Conservation (phyloP, 1,140 invertebrate genomes). For the Aethina tumida region DNA sequence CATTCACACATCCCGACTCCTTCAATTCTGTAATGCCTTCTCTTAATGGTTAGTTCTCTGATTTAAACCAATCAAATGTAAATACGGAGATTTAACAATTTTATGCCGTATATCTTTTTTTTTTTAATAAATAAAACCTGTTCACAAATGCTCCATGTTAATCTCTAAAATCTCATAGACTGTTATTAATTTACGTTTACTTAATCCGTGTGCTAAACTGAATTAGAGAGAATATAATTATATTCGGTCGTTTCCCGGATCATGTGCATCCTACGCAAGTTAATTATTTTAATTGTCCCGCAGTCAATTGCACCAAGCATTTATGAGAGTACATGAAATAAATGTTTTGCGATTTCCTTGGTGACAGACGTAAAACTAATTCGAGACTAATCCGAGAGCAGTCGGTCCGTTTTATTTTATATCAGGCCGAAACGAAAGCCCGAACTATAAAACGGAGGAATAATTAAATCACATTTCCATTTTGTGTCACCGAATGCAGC, state of each 20-base stretch:
- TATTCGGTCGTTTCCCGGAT: neutral
- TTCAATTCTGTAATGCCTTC: no score
- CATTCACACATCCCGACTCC: no score
- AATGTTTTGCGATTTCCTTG: slow-evolving; percentile 9
- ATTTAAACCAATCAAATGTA: no score
- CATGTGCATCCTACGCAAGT: slow-evolving; percentile 1
- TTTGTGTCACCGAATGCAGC: slow-evolving; percentile 12
- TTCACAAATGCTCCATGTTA: neutral
- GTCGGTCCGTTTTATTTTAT: slow-evolving; percentile 7
- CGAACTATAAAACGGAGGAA: slow-evolving; percentile 15
- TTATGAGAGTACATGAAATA: slow-evolving; percentile 10
- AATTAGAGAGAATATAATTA: neutral
- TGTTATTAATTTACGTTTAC: slow-evolving; percentile 3
- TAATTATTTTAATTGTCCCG: slow-evolving; percentile 14
- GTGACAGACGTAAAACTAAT: slow-evolving; percentile 15
- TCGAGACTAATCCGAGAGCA: slow-evolving; percentile 13
- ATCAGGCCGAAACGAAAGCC: slow-evolving; percentile 12
- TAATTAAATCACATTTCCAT: slow-evolving; percentile 17
- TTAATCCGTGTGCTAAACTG: neutral
- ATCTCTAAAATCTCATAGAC: neutral
- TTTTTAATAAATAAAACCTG: no score
- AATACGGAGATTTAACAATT: no score
- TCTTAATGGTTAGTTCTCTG: no score
- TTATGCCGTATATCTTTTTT: no score
- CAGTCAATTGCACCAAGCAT: slow-evolving; percentile 10